These are phyloP conservation scores for Agonopterix arenella DNA, from an alignment of 2,888 invertebrate species.

Conservation along the genomic window DNA sequence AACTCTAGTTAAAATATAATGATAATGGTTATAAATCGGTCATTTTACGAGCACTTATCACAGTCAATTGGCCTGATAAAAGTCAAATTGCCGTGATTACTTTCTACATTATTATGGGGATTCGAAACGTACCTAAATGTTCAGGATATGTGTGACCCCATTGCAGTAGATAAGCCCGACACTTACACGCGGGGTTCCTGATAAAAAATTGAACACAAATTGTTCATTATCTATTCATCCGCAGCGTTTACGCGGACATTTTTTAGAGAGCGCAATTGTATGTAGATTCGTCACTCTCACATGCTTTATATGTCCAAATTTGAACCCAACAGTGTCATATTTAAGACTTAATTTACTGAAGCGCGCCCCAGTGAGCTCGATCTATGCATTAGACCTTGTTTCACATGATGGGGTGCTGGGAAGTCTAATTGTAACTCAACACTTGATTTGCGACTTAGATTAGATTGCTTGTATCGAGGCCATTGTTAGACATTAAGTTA, in stretches of 20 bases:
- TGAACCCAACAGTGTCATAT: slow-evolving; percentile 20
- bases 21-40: not conserved
- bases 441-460: slow-evolving; percentile 57
- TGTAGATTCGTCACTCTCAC: slow-evolving; percentile 28
- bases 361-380: slow-evolving; percentile 57
- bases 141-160: slow-evolving; percentile 18
- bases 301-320: slow-evolving; percentile 35
- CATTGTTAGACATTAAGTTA: slow-evolving; percentile 12
- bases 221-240: slow-evolving; percentile 6
- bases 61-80: slow-evolving; percentile 29
- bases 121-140: not conserved
- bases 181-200: slow-evolving; percentile 16
- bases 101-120: not conserved
- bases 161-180: slow-evolving; percentile 26
- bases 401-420: slow-evolving; percentile 51
- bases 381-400: slow-evolving; percentile 69
- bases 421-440: slow-evolving; percentile 35
- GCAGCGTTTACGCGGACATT: slow-evolving; percentile 6
- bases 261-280: slow-evolving; percentile 17
- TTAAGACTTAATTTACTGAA: slow-evolving; percentile 29
- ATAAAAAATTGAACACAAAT: slow-evolving; percentile 23
- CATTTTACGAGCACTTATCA: slow-evolving; percentile 19
- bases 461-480: slow-evolving; percentile 48
- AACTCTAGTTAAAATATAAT: not conserved
- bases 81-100: slow-evolving; percentile 12